Conservation (phyloP, 64 coral and sea anemone genomes). For the Hydrozoanthus tunicans region DNA sequence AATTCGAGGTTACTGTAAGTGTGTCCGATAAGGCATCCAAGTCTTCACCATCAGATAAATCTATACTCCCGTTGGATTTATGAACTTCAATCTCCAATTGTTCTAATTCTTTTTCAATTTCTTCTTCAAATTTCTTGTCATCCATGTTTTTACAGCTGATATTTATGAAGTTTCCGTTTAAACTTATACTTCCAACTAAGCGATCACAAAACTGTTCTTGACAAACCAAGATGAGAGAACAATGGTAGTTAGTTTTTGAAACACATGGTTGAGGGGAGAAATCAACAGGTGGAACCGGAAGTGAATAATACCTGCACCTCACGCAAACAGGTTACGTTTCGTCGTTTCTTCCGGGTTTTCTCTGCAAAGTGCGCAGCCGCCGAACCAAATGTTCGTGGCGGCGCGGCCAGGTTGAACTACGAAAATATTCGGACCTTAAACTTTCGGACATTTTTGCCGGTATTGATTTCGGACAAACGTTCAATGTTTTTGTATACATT, state of each 20-base stretch:
- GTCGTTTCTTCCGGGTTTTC: neutral
- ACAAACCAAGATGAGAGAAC: slow-evolving; percentile 22
- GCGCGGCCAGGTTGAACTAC: too few relatives aligned
- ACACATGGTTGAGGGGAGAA: slow-evolving; percentile 40
- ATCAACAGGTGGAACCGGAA: slow-evolving; percentile 56
- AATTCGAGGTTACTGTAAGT: slow-evolving; percentile 74
- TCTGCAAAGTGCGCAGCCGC: neutral
- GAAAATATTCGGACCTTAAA: too few relatives aligned
- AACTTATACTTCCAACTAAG: neutral
- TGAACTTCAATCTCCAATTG: slow-evolving; percentile 9
- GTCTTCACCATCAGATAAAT: neutral
- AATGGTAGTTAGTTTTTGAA: slow-evolving; percentile 19
- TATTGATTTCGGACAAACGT: too few relatives aligned
- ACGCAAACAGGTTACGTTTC: neutral
- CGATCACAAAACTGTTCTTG: neutral
- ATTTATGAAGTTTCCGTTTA: neutral
- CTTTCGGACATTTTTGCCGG: too few relatives aligned
- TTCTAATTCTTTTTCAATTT: slow-evolving; percentile 37
- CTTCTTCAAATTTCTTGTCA: slow-evolving; percentile 21
- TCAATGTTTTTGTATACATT: too few relatives aligned
- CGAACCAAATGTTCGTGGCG: too few relatives aligned
- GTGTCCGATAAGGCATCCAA: slow-evolving; percentile 60
- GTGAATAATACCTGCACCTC: slow-evolving; percentile 19
- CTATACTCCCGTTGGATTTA: neutral
- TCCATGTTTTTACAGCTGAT: neutral